Evolutionary conservation across 92 coral and sea anemone genomes (phyloP), one percentile per base, ranked within the genome.

Genomic region (Epizoanthus rinbou): DNA sequence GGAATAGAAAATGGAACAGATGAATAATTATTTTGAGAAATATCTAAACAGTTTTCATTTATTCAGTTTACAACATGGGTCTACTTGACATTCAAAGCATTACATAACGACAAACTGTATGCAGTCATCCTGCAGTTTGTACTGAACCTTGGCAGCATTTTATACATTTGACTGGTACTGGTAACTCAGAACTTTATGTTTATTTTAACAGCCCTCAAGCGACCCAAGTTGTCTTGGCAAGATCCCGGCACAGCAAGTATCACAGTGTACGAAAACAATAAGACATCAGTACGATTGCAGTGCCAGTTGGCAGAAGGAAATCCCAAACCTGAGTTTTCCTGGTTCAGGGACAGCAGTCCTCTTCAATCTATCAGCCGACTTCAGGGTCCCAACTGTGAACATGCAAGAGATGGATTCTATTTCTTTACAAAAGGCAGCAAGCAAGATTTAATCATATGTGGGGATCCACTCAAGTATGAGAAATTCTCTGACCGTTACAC

Each of bases 201-300:
- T 37, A 37, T 37, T 37, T 37, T 28, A 28, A 37, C 25, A 76
- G 57, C 13, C 41, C 43, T 18, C n/a, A 23, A 11, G 18, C 35
- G 57, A 3, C 82, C 82, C 64, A 76, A 76, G 69, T 33, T 76
- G 57, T 59, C 82, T n/a, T 76, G 82, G 82, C 64, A 76, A 76
- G 82, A 59, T 3, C 35, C 69, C 8, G 19, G 33, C 22, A 76
- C 57, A 37, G 11, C 82, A 10, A 35, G n/a, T 21, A 76, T 76
- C 11, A 76, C 82, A 3, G 69, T 76, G 47, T 37, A 76, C n/a
- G 54, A 76, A 19, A 59, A 76, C 57, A 76, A 76, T 21, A 53
- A 8, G 13, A 76, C 82, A 11, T 2, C 69, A 2, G 82, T 76
- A n/a, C 19, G 3, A 59, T 35, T 76, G 33, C 82, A 59, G 70